These are phyloP conservation scores for Streblospio benedicti DNA, from an alignment of 1,140 invertebrate species.

Conservation along the genomic window DNA sequence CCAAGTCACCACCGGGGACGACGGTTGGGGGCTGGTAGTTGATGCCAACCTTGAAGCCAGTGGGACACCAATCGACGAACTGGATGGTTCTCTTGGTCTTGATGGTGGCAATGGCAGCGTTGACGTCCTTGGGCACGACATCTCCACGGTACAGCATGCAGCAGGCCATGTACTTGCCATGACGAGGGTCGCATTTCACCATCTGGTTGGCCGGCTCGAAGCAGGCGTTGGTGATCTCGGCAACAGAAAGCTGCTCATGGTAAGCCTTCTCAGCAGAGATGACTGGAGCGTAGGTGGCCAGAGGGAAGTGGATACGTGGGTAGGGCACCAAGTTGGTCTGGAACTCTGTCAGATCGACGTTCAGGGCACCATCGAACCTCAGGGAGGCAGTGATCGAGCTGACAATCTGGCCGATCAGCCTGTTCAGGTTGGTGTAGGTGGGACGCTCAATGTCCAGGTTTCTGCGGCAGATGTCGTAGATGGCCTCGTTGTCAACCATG, in stretches of 20 bases:
- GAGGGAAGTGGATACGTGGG: slow-evolving; percentile 17
- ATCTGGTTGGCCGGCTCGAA: slow-evolving; percentile 78
- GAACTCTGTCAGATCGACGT: slow-evolving; percentile 63
- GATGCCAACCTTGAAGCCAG: no score
- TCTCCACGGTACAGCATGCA: slow-evolving; percentile 43
- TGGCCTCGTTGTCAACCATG: slow-evolving; percentile 40
- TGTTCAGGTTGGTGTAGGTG: slow-evolving; percentile 37
- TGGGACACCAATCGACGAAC: no score
- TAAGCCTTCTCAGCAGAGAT: slow-evolving; percentile 36
- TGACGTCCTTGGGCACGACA: slow-evolving; percentile 70
- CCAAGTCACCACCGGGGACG: slow-evolving; percentile 59
- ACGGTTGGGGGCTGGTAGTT: no score
- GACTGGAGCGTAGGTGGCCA: slow-evolving; percentile 17
- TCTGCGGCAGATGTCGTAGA: slow-evolving; percentile 34
- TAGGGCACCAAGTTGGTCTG: slow-evolving; percentile 57
- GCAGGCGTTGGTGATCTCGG: slow-evolving; percentile 77
- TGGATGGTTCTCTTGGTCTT: slow-evolving; percentile 65
- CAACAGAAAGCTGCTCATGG: slow-evolving; percentile 50
- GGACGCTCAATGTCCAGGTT: slow-evolving; percentile 30
- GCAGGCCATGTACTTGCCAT: slow-evolving; percentile 27
- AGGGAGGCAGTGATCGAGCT: slow-evolving; percentile 55
- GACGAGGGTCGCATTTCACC: no score
- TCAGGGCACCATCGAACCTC: slow-evolving; percentile 65
- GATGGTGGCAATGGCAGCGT: slow-evolving; percentile 73
- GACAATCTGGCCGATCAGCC: slow-evolving; percentile 48